A percentile compares a stretch with the other conserved stretches of the same genome.
These are phyloP conservation scores for Octomys mimax DNA, from an alignment of 2,797 vertebrate genomes.

Conservation along the genomic window DNA sequence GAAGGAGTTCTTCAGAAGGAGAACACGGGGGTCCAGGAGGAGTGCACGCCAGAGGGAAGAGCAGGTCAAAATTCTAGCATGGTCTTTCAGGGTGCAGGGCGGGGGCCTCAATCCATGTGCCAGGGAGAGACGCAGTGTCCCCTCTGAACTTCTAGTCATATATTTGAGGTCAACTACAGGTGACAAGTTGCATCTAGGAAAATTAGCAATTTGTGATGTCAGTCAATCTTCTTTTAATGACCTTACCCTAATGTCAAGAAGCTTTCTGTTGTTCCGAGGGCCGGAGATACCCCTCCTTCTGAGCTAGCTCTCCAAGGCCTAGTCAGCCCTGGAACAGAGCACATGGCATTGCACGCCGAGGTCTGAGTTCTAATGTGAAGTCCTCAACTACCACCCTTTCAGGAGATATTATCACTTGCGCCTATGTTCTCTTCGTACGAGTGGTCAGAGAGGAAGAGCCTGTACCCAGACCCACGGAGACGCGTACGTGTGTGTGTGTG, in stretches of 20 bases:
- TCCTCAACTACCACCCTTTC: neutral
- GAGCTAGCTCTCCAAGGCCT: no score
- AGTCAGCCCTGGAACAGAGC: neutral
- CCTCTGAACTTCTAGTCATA: neutral
- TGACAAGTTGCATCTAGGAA: neutral
- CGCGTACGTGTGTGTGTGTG: accelerated
- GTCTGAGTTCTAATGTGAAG: neutral
- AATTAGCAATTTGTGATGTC: neutral
- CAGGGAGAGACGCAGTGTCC: neutral
- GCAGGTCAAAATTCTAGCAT: neutral
- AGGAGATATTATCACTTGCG: neutral
- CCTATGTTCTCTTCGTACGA: neutral
- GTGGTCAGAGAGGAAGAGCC: neutral
- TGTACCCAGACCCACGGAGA: neutral
- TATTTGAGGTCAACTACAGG: neutral
- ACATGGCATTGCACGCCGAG: neutral
- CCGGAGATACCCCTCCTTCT: neutral
- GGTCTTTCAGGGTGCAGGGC: neutral
- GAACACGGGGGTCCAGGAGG: neutral
- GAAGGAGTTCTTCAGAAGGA: neutral
- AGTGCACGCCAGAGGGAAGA: neutral
- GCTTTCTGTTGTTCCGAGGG: neutral
- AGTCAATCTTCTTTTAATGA: neutral
- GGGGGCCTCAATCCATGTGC: no score
- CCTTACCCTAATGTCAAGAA: neutral